Conservation (phyloP, 1,140 invertebrate genomes). For the Platyscapa corneri region DNA sequence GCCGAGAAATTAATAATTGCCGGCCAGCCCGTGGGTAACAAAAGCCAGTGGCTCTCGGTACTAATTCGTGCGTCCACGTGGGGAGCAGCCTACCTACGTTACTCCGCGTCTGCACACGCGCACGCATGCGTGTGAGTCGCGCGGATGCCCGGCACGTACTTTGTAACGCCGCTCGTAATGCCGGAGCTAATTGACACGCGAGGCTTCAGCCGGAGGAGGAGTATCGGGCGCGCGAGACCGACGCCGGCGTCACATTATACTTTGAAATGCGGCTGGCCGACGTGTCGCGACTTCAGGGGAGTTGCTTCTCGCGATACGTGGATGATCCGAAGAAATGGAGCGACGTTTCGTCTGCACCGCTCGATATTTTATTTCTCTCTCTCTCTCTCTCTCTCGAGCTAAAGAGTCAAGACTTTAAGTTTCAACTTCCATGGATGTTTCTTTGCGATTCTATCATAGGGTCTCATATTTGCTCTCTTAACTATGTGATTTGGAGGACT, state of each 20-base stretch:
- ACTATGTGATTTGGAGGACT: no score
- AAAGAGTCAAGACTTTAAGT: no score
- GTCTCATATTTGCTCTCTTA: no score
- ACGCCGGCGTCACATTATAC: slow-evolving; percentile 62
- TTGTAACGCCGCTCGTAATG: slow-evolving; percentile 26
- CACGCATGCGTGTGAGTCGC: neutral
- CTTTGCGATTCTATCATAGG: no score
- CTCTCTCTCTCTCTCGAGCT: no score
- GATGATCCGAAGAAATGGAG: neutral
- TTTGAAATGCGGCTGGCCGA: slow-evolving; percentile 62
- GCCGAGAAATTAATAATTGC: slow-evolving; percentile 8
- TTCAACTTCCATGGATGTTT: no score
- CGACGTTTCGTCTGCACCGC: no score
- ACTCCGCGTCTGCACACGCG: neutral
- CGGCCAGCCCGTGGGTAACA: neutral
- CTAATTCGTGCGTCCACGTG: neutral
- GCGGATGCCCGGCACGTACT: neutral
- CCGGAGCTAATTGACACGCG: slow-evolving; percentile 70
- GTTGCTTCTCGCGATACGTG: neutral
- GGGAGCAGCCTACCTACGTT: neutral
- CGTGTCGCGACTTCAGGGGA: neutral
- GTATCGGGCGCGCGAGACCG: slow-evolving; percentile 39
- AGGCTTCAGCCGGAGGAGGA: slow-evolving; percentile 58
- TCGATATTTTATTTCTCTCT: neutral
- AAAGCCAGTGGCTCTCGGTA: neutral